Base-by-base conservation (phyloP, 1,140 invertebrate genomes). In the Melipona quadrifasciata region DNA sequence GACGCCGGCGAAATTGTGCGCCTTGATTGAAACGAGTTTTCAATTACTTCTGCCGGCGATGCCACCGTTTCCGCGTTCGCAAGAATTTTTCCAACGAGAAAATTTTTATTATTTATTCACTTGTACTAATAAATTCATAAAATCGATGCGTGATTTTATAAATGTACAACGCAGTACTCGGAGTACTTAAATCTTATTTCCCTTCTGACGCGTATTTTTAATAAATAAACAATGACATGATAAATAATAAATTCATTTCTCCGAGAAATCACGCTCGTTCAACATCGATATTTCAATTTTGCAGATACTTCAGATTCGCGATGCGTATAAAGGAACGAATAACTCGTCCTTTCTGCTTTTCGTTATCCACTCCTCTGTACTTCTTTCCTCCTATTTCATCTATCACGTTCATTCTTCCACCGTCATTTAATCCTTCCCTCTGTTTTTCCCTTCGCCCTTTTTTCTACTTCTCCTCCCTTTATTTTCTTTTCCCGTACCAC, bases 201-300 rank as follows among this genome's bases (percentile, higher is more conserved):
- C 11, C 11, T n/a, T 16, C 47, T 12, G 39, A 51, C 21, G 16
- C 14, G 16, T 5, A 39, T 51, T 72, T 27, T 17, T 16, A 17
- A 8, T 5, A n/a, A 72, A 71, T 17, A 72, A 72, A 17, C 24
- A 5, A 24, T 27, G 51, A 47, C 8, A 8, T 6, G 39, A 47
- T 47, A 8, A 47, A 11, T 47, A 47, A 47, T 4, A 27, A 51
- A 51, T 72, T 72, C 27, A 27, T 72, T 72, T 71, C 70, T 51
- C 10, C 24, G 39, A 27, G 24, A 24, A 17, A 51, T 51, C 39
- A 14, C 24, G 14, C n/a, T 47, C 39, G 47, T 72, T 72, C 70
- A 51, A 51, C 39, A 72, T 51, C 39, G 70, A 72, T 27, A 72
- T 51, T 71, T 71, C 70, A 71, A 51, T 71, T 21, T 27, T 51